Base-by-base conservation (phyloP, 2,888 invertebrate genomes). In the Linyphia triangularis region DNA sequence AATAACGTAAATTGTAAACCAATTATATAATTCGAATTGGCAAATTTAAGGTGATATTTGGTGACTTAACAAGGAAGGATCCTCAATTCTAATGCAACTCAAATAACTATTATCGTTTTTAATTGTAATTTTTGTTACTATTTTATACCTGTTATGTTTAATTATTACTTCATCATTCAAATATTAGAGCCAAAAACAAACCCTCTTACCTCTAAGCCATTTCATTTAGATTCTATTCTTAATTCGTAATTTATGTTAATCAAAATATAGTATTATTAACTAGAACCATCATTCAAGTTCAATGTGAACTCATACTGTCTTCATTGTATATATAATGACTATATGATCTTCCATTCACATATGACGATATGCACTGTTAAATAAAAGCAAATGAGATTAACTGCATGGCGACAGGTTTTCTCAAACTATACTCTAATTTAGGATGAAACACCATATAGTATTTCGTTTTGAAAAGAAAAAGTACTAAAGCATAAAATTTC, bases 321-420 rank as follows among this genome's bases (percentile, higher is more conserved):
- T 43, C 16, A 26, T 43, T 70, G 70, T 51, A 70, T 28, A 63
- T 63, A 77, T 13, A n/a, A 63, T 77, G 24, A 63, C 22, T 26
- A 33, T 37, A n/a, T 40, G 77, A 40, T 77, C 77, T 77, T 77
- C 63, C 77, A 77, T 24, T 77, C n/a, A n/a, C 26, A n/a, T 40
- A 61, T 40, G 63, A 26, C 63, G 63, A 40, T n/a, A 16, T 51
- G 51, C 24, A 51, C 51, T 51, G 51, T 51, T 51, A 51, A n/a
- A 51, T 51, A 51, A 16, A 51, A 51, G 51, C 51, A 51, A 51
- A 5, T 51, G 51, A 13, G 13, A 51, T 51, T 13, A n/a, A 51
- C 16, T 16, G n/a, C 13, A 5, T 51, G n/a, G n/a, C n/a, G n/a
- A 51, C 9, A 51, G n/a, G 5, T n/a, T 51, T 33, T 33, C 33